A percentile compares a stretch with the other conserved stretches of the same genome.
These are phyloP conservation scores for Tinea trinotella DNA, from an alignment of 2,888 invertebrate genomes.

Conservation along the genomic window DNA sequence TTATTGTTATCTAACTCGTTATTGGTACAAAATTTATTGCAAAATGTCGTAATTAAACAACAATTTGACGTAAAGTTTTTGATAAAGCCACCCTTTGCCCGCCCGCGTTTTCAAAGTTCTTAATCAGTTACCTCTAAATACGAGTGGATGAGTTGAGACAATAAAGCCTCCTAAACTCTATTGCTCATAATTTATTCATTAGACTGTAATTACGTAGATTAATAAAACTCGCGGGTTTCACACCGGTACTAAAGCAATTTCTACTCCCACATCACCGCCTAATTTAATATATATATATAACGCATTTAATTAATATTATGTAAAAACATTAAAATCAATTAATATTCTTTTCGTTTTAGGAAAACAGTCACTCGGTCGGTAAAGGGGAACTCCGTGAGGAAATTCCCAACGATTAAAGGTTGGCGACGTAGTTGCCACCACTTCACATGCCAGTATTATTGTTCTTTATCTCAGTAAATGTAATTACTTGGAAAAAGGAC, in stretches of 20 bases:
- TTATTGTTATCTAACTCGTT: constrained; percentile 19
- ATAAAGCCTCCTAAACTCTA: background rate
- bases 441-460: no score
- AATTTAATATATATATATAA: no score
- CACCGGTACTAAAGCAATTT: background rate
- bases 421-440: no score
- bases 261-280: background rate
- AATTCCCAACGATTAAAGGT: no score
- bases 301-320: no score
- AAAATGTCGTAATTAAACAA: constrained; percentile 14
- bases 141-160: constrained; percentile 4
- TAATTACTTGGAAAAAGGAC: no score
- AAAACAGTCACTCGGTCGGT: no score
- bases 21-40: constrained; percentile 17
- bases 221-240: background rate
- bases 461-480: no score
- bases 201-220: constrained; percentile 2
- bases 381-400: no score
- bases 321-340: no score
- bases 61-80: constrained; percentile 12
- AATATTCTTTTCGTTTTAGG: no score
- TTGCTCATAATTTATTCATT: constrained; percentile 14
- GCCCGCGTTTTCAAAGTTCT: constrained; percentile 8
- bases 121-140: background rate
- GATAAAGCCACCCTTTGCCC: constrained; percentile 13